phyloP scores from a whole-genome alignment of 2,888 invertebrate species.

The Hemicrepidius hirtus region DNA sequence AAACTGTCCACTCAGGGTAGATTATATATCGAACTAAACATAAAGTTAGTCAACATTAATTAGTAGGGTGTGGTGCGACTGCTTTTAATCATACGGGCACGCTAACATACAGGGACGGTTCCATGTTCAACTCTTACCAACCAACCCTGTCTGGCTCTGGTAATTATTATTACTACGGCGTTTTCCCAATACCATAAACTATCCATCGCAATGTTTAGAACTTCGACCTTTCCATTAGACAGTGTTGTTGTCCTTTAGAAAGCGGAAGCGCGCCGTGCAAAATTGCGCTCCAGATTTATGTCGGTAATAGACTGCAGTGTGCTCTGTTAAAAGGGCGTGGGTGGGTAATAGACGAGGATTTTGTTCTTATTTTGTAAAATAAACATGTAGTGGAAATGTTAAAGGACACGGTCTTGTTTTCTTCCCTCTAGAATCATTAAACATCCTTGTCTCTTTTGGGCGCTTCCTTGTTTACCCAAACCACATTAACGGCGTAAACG shows the following conservation, averaged over 20 bases:
- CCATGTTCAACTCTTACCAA: background rate
- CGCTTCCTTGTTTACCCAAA: no score
- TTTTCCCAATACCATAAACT: constrained; percentile 7
- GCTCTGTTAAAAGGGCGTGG: background rate
- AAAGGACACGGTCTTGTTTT: no score
- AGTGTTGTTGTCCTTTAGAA: constrained; percentile 26
- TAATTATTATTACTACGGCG: background rate
- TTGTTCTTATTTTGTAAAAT: no score
- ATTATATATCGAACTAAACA: constrained; percentile 30
- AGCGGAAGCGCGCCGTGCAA: constrained; percentile 8
- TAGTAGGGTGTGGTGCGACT: constrained; percentile 25
- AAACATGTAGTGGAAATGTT: no score
- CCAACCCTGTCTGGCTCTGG: constrained; percentile 9
- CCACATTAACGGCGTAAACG: no score
- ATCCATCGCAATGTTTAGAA: constrained; percentile 15
- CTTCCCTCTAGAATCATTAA: no score
- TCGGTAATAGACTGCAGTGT: background rate
- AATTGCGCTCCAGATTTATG: constrained; percentile 14
- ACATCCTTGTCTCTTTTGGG: no score
- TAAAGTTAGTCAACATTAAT: constrained; percentile 27
- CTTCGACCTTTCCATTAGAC: constrained; percentile 24
- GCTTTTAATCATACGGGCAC: constrained; percentile 23
- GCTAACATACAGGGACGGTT: constrained; percentile 2
- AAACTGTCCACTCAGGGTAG: constrained; percentile 30
- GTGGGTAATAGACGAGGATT: background rate